Percentiles rank a stretch among this genome's conserved stretches.
These are phyloP conservation scores for Tonatia bakeri DNA, from an alignment of 2,113 vertebrate species.

Conservation along the genomic window DNA sequence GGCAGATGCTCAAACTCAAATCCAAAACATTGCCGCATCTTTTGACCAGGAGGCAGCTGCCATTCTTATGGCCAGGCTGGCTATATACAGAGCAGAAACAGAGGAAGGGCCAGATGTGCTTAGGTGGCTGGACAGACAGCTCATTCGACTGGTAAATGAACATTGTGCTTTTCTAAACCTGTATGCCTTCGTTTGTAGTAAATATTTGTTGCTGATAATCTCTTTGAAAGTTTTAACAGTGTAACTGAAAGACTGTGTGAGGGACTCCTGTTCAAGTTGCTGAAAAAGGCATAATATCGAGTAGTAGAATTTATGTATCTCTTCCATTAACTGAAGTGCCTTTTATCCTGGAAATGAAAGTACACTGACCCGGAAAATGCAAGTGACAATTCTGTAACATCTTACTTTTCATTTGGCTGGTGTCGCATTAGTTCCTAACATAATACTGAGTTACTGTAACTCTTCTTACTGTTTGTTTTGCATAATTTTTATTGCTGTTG, in stretches of 20 bases:
- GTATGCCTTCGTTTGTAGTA: constrained; percentile 11
- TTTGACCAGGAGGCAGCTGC: constrained; percentile 98
- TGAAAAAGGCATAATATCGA: neutral
- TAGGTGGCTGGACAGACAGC: constrained; percentile 95
- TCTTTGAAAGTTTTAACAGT: neutral
- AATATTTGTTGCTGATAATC: neutral
- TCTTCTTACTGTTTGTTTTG: neutral
- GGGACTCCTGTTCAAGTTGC: neutral
- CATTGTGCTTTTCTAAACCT: neutral
- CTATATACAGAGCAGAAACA: constrained; percentile 94
- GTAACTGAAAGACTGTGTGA: neutral
- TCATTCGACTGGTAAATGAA: constrained; percentile 90
- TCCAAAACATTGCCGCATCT: constrained; percentile 95
- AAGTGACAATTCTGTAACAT: neutral
- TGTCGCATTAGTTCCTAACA: neutral
- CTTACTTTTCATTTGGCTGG: neutral
- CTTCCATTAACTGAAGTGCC: neutral
- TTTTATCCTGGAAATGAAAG: constrained; percentile 13
- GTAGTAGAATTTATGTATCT: neutral
- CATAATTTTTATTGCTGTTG: neutral
- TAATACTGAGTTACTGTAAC: neutral
- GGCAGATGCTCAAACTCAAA: constrained; percentile 97
- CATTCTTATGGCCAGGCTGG: constrained; percentile 95
- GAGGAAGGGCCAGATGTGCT: constrained; percentile 98
- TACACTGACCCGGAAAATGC: neutral